phyloP scores from a whole-genome alignment of 1,140 invertebrate species.

The Ruditapes philippinarum region DNA sequence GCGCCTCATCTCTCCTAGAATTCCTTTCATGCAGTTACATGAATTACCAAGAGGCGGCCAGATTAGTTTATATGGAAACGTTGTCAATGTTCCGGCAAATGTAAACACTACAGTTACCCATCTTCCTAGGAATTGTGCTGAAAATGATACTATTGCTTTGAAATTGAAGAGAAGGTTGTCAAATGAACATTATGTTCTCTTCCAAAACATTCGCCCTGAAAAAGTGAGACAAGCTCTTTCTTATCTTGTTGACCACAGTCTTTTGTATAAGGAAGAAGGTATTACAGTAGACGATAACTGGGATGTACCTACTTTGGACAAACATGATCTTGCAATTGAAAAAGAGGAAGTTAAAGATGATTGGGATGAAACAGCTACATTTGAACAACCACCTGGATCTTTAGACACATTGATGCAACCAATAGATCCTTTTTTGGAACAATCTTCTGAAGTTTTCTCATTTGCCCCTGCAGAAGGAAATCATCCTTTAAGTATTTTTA shows the following conservation, averaged over 20 bases:
- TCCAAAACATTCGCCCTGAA: conserved; percentile 38
- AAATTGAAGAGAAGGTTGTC: conserved; percentile 51
- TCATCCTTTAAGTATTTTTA: conserved; percentile 39
- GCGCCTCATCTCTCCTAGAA: neutral
- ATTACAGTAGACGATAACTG: conserved; percentile 32
- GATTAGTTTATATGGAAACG: conserved; percentile 50
- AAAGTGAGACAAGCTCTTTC: conserved; percentile 17
- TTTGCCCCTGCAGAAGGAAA: conserved; percentile 65
- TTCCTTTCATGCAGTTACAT: conserved; percentile 59
- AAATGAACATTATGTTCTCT: conserved; percentile 1
- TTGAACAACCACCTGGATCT: conserved; percentile 23
- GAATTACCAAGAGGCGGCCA: conserved; percentile 19
- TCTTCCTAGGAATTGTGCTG: conserved; percentile 37
- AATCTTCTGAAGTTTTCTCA: neutral
- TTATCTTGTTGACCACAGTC: conserved; percentile 46
- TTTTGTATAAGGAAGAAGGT: conserved; percentile 29
- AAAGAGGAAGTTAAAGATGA: conserved; percentile 38
- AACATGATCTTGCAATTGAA: neutral
- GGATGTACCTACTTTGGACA: neutral
- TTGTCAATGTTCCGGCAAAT: conserved; percentile 68
- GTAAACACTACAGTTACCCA: conserved; percentile 26
- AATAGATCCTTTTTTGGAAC: neutral
- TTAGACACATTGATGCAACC: conserved; percentile 42
- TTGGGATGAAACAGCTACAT: conserved; percentile 24
- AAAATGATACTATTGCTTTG: conserved; percentile 44